Percentiles rank a stretch among this genome's conserved stretches.
These are phyloP conservation scores for Eupithecia vulgata DNA, from an alignment of 2,888 invertebrate genomes.

Conservation along the genomic window DNA sequence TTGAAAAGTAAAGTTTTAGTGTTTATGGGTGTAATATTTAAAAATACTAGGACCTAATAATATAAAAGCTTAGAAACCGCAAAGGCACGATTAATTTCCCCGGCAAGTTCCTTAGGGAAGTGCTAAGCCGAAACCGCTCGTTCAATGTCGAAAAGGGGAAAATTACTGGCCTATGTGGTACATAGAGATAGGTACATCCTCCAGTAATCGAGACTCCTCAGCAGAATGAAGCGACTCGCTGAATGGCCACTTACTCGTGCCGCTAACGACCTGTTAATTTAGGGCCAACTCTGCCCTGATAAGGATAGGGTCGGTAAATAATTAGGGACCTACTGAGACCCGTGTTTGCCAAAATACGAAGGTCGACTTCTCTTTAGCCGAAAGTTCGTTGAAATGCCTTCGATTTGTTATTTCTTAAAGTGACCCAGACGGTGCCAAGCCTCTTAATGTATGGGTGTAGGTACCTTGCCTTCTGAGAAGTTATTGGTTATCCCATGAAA, in stretches of 20 bases:
- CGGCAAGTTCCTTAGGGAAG: neutral
- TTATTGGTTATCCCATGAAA: neutral
- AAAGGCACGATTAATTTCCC: neutral
- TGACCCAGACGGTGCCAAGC: neutral
- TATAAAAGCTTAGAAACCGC: neutral
- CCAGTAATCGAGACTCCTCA: constrained; percentile 27
- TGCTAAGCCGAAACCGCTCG: constrained; percentile 6
- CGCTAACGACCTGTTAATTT: constrained; percentile 61
- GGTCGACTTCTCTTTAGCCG: neutral
- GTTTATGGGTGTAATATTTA: neutral
- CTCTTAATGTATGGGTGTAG: neutral
- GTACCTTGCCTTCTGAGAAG: neutral
- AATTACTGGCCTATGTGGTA: constrained; percentile 20
- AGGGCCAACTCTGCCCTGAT: constrained; percentile 51
- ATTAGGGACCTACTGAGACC: constrained; percentile 26
- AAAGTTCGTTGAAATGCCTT: neutral
- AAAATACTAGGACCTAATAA: neutral
- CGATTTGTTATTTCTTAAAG: neutral
- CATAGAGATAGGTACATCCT: constrained; percentile 11
- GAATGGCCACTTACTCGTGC: constrained; percentile 50
- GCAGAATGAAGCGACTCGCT: constrained; percentile 37
- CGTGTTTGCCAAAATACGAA: constrained; percentile 4
- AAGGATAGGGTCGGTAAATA: constrained; percentile 42
- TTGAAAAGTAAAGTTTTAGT: neutral
- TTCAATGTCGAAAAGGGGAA: constrained; percentile 11